Base-by-base conservation (phyloP, 2,113 vertebrate species). In the Carassius gibelio region DNA sequence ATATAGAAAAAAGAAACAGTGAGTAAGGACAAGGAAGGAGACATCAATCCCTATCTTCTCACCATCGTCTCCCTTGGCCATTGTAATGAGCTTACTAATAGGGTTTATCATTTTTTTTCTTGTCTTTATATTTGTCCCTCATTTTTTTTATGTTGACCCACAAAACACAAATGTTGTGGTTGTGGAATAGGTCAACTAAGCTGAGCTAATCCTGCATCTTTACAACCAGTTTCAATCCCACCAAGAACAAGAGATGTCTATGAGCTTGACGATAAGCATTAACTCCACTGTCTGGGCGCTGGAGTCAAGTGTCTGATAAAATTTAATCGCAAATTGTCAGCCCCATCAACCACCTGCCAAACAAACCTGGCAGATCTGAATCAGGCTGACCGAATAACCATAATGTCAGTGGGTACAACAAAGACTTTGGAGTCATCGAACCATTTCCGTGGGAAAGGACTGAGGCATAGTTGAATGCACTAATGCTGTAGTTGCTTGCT, bases 381-480 rank as follows among this genome's bases (percentile, higher is more conserved):
- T 86, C 75, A 87, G 86, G 66, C 61, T 88, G 86, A 88, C 84
- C 72, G 42, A 57, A 36, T 87, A 85, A 66, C 74, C 36, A 78
- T 76, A 82, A 77, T 83, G 83, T 87, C 81, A 85, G n/a, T 34
- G 78, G 59, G 81, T 66, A 72, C 81, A 87, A 85, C 21, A 45
- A 45, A 11, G 10, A 80, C 74, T 75, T 75, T 79, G 61, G 71
- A 83, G 80, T 64, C 85, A 81, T 81, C 74, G 23, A 85, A 88
- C 72, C 36, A 6, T 82, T 89, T 89, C 62, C 36, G n/a, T 92
- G 93, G 93, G 94, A 94, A 94, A 89, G 85, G 64, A 89, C 88
- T 85, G 57, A 89, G 81, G 89, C 88, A 83, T 87, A 88, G 89
- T 89, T 84, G 88, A 80, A 87, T 87, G 85, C 87, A 71, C 48